A percentile compares a stretch with the other conserved stretches of the same genome.
Conservation (phyloP, 2,797 vertebrate genomes). For the Melanotaenia nigrans region DNA sequence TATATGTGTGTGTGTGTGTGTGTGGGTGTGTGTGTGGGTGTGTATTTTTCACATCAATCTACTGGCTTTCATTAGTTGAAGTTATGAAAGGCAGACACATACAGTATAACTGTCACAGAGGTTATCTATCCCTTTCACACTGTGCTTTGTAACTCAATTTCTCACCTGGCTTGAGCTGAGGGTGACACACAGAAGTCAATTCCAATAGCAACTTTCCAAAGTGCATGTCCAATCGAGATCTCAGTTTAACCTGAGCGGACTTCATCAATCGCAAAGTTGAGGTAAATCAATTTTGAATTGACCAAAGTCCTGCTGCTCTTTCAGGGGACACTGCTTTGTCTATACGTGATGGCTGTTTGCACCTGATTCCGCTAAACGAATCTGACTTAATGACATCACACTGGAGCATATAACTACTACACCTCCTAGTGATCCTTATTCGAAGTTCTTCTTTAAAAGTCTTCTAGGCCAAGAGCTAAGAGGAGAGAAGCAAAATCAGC, state of each 20-base stretch:
- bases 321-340: constrained; percentile 73
- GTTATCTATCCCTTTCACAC: constrained; percentile 63
- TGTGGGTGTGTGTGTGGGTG: no score
- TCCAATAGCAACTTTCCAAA: constrained; percentile 74
- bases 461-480: constrained; percentile 54
- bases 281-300: constrained; percentile 83
- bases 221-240: constrained; percentile 76
- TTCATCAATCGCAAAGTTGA: constrained; percentile 80
- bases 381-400: constrained; percentile 71
- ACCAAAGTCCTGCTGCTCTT: constrained; percentile 70
- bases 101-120: constrained; percentile 65
- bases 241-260: constrained; percentile 81
- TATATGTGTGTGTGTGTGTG: no score
- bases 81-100: constrained; percentile 59
- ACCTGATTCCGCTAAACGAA: constrained; percentile 70
- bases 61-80: constrained; percentile 49
- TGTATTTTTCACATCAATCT: constrained; percentile 56
- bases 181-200: constrained; percentile 74
- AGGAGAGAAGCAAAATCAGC: constrained; percentile 61
- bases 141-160: constrained; percentile 77
- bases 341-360: constrained; percentile 68
- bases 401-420: constrained; percentile 49
- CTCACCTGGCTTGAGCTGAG: constrained; percentile 78
- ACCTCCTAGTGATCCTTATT: constrained; percentile 35
- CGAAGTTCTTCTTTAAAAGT: constrained; percentile 28